These are phyloP conservation scores for Anguilla anguilla DNA, from an alignment of 2,797 vertebrate species.

Conservation along the genomic window DNA sequence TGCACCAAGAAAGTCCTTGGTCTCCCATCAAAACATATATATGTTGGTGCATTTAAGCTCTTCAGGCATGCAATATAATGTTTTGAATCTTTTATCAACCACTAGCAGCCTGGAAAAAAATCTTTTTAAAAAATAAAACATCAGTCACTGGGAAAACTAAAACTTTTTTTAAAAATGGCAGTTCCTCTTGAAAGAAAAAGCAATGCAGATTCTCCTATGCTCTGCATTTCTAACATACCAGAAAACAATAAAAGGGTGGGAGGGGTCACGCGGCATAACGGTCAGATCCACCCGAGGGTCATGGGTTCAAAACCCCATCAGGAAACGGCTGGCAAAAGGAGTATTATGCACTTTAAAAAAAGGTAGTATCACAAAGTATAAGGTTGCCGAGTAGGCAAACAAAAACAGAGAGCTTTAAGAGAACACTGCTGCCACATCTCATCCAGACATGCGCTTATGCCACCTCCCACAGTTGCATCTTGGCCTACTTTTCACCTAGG, in stretches of 20 bases:
- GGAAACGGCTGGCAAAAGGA: neutral
- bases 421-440: neutral
- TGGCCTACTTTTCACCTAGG: conserved; percentile 10
- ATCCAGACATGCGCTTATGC: neutral
- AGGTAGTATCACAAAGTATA: neutral
- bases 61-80: conserved; percentile 80
- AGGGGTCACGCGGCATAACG: neutral
- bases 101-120: conserved; percentile 58
- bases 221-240: neutral
- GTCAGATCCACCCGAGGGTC: neutral
- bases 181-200: neutral
- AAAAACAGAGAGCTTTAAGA: neutral
- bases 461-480: conserved; percentile 6
- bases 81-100: conserved; percentile 79
- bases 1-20: conserved; percentile 32
- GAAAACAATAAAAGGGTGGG: too few species aligned
- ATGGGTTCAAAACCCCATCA: neutral
- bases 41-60: conserved; percentile 73
- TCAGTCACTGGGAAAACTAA: conserved; percentile 45
- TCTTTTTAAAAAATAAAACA: conserved; percentile 14
- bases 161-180: neutral
- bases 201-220: neutral
- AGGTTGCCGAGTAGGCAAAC: neutral
- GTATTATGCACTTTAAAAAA: neutral
- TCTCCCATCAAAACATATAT: conserved; percentile 57